These are phyloP conservation scores for Mythimna vitellina DNA, from an alignment of 2,888 invertebrate species.

Conservation along the genomic window DNA sequence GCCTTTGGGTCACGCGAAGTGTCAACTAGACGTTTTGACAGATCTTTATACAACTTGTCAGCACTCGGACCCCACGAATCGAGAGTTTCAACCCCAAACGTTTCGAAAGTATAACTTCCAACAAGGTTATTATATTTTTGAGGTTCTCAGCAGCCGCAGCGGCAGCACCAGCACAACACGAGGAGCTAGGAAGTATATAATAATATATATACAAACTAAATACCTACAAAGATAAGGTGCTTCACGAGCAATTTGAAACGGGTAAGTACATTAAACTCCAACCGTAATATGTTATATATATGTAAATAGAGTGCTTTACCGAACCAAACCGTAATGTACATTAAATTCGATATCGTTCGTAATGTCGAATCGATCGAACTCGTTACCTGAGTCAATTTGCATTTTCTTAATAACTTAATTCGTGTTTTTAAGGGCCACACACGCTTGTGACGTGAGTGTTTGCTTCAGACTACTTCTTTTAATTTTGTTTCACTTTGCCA, in stretches of 20 bases:
- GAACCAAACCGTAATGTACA: slow-evolving; percentile 41
- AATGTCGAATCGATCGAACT: slow-evolving; percentile 43
- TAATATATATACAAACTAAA: too few relatives aligned
- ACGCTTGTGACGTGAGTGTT: slow-evolving; percentile 7
- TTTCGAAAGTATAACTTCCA: too few relatives aligned
- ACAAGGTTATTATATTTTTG: too few relatives aligned
- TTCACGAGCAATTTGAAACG: slow-evolving; percentile 33
- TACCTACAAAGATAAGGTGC: slow-evolving; percentile 13
- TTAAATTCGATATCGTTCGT: slow-evolving; percentile 50
- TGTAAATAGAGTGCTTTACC: slow-evolving; percentile 54
- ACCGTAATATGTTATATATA: slow-evolving; percentile 49
- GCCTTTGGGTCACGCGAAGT: too few relatives aligned
- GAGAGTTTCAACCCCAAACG: too few relatives aligned
- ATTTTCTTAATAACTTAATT: slow-evolving; percentile 57
- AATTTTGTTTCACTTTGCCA: neutral
- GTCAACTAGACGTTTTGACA: too few relatives aligned
- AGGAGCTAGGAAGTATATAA: too few relatives aligned
- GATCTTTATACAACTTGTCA: too few relatives aligned
- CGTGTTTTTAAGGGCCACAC: slow-evolving; percentile 36
- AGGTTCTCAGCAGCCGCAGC: too few relatives aligned
- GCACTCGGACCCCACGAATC: too few relatives aligned
- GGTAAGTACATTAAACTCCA: slow-evolving; percentile 38
- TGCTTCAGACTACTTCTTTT: slow-evolving; percentile 2
- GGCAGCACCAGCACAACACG: too few relatives aligned
- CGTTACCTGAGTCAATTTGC: slow-evolving; percentile 42